phyloP scores from a whole-genome alignment of 2,888 invertebrate species.

The Shargacucullia verbasci region DNA sequence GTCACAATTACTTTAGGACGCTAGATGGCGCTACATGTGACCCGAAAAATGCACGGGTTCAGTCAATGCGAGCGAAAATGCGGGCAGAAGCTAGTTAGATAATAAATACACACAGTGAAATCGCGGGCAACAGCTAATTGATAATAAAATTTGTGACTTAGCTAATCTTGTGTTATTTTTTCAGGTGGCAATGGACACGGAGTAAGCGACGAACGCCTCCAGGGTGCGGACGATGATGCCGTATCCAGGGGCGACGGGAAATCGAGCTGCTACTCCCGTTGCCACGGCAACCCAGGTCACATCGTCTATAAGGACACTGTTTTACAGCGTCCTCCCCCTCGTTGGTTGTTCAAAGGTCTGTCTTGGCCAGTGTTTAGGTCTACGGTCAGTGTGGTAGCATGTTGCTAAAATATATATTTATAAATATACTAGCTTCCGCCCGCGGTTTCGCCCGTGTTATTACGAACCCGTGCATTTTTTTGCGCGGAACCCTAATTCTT shows the following conservation, averaged over 20 bases:
- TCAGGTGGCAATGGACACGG: slow-evolving; percentile 87
- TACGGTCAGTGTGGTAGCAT: neutral
- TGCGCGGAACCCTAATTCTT: too few species aligned
- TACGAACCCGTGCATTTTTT: too few species aligned
- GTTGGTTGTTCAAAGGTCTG: slow-evolving; percentile 64
- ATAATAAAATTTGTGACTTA: neutral
- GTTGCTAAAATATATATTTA: slow-evolving; percentile 16
- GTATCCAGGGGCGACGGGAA: slow-evolving; percentile 10
- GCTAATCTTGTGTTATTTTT: slow-evolving; percentile 47
- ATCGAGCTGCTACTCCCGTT: slow-evolving; percentile 2
- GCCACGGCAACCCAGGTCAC: slow-evolving; percentile 13
- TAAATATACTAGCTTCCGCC: too few species aligned
- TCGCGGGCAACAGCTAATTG: neutral
- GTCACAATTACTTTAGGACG: too few species aligned
- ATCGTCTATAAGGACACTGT: slow-evolving; percentile 26
- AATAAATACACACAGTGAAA: too few species aligned
- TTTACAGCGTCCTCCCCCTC: slow-evolving; percentile 57
- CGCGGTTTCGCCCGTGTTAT: too few species aligned
- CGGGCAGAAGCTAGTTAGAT: too few species aligned
- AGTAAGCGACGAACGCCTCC: slow-evolving; percentile 75
- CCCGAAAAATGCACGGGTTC: too few species aligned
- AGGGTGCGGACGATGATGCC: slow-evolving; percentile 44
- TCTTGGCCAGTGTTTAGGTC: slow-evolving; percentile 81
- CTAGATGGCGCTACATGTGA: too few species aligned
- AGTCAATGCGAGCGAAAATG: too few species aligned